Percentiles rank a stretch among this genome's conserved stretches.
Evolutionary conservation across 2,888 invertebrate species (phyloP).

Genomic region (Spodoptera picta): DNA sequence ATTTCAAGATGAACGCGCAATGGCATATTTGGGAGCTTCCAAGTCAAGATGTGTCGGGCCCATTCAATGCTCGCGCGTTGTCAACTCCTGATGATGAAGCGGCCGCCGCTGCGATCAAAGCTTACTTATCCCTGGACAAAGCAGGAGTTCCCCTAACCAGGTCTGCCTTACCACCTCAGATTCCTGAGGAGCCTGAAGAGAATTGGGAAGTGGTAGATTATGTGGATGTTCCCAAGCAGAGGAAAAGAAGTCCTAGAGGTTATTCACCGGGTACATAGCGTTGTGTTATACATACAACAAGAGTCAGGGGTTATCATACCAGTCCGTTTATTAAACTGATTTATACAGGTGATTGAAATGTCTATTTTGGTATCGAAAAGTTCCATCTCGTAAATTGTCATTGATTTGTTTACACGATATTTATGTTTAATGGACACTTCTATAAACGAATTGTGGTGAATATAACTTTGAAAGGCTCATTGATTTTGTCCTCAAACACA

Average conservation of each 20-base stretch:
- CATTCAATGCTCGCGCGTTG: constrained; percentile 90
- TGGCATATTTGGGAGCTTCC: constrained; percentile 84
- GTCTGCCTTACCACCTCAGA: constrained; percentile 84
- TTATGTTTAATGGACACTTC: too few species aligned
- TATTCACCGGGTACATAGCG: constrained; percentile 15
- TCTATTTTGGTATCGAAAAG: constrained; percentile 7
- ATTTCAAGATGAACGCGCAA: constrained; percentile 89
- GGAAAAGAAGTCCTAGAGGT: constrained; percentile 36
- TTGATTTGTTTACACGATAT: constrained; percentile 11
- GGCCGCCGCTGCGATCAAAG: constrained; percentile 85
- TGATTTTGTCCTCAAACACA: background rate
- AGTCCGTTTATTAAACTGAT: background rate
- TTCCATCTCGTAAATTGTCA: constrained; percentile 11
- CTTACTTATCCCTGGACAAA: constrained; percentile 89
- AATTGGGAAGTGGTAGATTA: constrained; percentile 92
- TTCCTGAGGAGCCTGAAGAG: constrained; percentile 85
- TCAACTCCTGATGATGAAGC: constrained; percentile 84
- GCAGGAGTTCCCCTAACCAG: constrained; percentile 90
- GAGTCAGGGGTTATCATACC: background rate
- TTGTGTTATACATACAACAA: background rate
- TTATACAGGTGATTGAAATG: constrained; percentile 2
- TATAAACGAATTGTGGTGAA: too few species aligned
- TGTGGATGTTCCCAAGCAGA: constrained; percentile 83
- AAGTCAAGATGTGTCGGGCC: constrained; percentile 88
- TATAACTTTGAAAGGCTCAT: too few species aligned